A percentile compares a stretch with the other conserved stretches of the same genome.
Evolutionary conservation across 2,888 invertebrate genomes (phyloP).

Genomic region (Seira musarum): DNA sequence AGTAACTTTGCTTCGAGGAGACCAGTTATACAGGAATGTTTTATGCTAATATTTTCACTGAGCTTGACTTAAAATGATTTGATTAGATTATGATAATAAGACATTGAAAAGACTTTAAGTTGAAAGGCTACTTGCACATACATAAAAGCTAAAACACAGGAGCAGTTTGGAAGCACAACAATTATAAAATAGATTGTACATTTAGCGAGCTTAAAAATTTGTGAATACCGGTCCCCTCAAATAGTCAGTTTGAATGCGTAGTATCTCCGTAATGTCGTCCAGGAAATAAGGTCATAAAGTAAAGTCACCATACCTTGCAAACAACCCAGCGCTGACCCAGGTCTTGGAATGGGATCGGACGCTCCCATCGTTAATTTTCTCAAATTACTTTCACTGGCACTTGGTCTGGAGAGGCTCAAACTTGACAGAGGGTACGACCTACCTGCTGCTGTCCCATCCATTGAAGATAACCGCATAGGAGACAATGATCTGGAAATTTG

Average conservation of each 20-base stretch:
- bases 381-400: conserved; percentile 74
- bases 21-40: conserved; percentile 8
- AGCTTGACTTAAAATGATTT: conserved; percentile 15
- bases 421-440: conserved; percentile 70
- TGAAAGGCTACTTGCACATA: background rate
- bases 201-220: background rate
- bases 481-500: conserved; percentile 71
- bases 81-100: background rate
- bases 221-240: conserved; percentile 15
- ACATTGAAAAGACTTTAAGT: background rate
- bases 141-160: background rate
- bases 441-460: conserved; percentile 66
- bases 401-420: conserved; percentile 72
- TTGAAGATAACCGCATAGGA: conserved; percentile 71
- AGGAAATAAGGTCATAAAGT: conserved; percentile 14
- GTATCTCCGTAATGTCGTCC: background rate
- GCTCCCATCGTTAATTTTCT: conserved; percentile 71
- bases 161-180: background rate
- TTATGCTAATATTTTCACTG: conserved; percentile 7
- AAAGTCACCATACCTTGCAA: conserved; percentile 71
- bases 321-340: conserved; percentile 73
- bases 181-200: background rate
- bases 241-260: conserved; percentile 7
- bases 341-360: conserved; percentile 72
- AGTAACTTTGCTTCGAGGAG: conserved; percentile 6